phyloP scores from a whole-genome alignment of 2,797 vertebrate species.

The Poeciliopsis paucimaculata region DNA sequence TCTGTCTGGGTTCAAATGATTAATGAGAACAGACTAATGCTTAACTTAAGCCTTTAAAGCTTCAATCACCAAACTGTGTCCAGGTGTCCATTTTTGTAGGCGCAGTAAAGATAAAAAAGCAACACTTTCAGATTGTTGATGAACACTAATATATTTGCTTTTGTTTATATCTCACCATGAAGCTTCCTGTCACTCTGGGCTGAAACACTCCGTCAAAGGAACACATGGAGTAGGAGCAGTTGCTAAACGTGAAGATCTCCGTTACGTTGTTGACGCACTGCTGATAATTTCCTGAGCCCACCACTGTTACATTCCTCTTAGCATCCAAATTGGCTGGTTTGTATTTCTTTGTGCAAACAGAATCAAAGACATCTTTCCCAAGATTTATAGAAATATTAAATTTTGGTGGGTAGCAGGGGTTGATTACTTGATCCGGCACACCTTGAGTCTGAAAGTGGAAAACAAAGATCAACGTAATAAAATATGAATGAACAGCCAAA shows the following conservation, averaged over 20 bases:
- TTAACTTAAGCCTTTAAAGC: neutral
- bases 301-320: conserved; percentile 46
- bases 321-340: conserved; percentile 2
- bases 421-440: conserved; percentile 10
- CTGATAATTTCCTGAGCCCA: conserved; percentile 73
- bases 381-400: conserved; percentile 54
- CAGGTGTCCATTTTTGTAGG: neutral
- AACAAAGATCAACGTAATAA: neutral
- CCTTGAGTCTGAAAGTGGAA: conserved; percentile 41
- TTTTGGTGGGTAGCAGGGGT: conserved; percentile 83
- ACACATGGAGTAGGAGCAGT: conserved; percentile 72
- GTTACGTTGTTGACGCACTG: conserved; percentile 68
- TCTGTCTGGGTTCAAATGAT: neutral
- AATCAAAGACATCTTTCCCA: conserved; percentile 67
- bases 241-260: conserved; percentile 77
- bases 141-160: neutral
- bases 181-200: conserved; percentile 75
- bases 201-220: conserved; percentile 82
- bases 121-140: neutral
- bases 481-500: neutral
- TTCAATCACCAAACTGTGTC: neutral
- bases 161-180: conserved; percentile 78
- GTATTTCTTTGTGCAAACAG: conserved; percentile 68
- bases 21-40: neutral
- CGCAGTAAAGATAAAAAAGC: neutral